A percentile compares a stretch with the other conserved stretches of the same genome.
phyloP scores from a whole-genome alignment of 2,797 vertebrate genomes.

The Enteromius treurensis region DNA sequence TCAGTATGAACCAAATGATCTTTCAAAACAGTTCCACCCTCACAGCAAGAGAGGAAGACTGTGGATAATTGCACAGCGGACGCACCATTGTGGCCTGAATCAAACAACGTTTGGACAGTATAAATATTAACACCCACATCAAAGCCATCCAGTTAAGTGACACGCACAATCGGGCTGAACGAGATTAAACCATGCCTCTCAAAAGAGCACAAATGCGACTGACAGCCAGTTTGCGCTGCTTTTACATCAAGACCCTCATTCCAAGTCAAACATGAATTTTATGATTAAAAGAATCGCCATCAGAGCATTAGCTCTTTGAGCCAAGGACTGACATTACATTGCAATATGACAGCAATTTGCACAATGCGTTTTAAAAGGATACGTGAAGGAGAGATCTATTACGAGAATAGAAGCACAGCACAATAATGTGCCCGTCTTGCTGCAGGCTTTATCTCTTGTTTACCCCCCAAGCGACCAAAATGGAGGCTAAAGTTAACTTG shows the following conservation, averaged over 20 bases:
- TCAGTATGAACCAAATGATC: background rate
- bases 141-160: slow-evolving; percentile 12
- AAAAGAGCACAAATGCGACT: background rate
- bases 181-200: slow-evolving; percentile 21
- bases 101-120: slow-evolving; percentile 13
- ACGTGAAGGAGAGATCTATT: slow-evolving; percentile 58
- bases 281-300: slow-evolving; percentile 39
- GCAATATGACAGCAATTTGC: slow-evolving; percentile 59
- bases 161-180: background rate
- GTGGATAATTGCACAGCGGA: slow-evolving; percentile 17
- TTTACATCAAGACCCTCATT: background rate
- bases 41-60: slow-evolving; percentile 17
- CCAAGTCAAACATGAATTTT: background rate
- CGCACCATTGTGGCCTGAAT: background rate
- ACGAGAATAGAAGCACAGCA: slow-evolving; percentile 57
- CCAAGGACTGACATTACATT: background rate
- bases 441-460: slow-evolving; percentile 71
- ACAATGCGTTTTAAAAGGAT: slow-evolving; percentile 61
- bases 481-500: slow-evolving; percentile 60
- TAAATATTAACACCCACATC: slow-evolving; percentile 16
- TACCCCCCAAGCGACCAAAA: slow-evolving; percentile 72
- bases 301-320: slow-evolving; percentile 28
- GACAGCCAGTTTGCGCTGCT: background rate
- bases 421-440: slow-evolving; percentile 71
- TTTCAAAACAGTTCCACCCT: slow-evolving; percentile 16